phyloP scores from a whole-genome alignment of 2,888 invertebrate species.

The Crematogaster levior region DNA sequence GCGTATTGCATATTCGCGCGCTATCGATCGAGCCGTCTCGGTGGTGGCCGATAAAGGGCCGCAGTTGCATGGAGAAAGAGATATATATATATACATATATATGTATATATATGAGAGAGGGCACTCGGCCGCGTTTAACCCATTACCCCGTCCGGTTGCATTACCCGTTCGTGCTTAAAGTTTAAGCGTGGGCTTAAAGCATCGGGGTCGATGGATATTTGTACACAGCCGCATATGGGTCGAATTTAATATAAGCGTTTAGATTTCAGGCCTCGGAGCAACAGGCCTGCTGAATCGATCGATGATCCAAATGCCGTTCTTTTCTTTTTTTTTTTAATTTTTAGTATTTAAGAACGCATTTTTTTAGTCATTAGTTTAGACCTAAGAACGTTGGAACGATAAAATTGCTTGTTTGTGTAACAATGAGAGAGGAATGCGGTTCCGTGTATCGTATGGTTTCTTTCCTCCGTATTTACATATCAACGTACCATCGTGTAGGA shows the following conservation, averaged over 20 bases:
- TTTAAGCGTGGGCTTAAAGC: slow-evolving; percentile 42
- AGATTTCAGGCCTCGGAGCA: slow-evolving; percentile 29
- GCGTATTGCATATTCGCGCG: slow-evolving; percentile 41
- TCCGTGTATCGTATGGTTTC: slow-evolving; percentile 2
- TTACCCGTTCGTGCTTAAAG: slow-evolving; percentile 34
- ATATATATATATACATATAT: neutral
- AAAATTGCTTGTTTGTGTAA: slow-evolving; percentile 30
- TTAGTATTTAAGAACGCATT: neutral
- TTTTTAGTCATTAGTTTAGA: no score
- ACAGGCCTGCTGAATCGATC: slow-evolving; percentile 19
- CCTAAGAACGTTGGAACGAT: neutral
- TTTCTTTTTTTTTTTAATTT: neutral
- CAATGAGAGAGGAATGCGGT: neutral
- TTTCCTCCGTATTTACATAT: slow-evolving; percentile 20
- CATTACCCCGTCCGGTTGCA: slow-evolving; percentile 33
- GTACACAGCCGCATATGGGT: neutral
- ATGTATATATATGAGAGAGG: slow-evolving; percentile 7
- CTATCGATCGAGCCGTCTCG: slow-evolving; percentile 48
- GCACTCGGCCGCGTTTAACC: slow-evolving; percentile 47
- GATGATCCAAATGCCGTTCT: neutral
- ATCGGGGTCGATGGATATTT: neutral
- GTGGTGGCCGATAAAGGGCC: slow-evolving; percentile 49
- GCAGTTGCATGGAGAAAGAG: slow-evolving; percentile 37
- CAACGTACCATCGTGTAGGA: neutral
- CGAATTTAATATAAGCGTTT: slow-evolving; percentile 27